These are phyloP conservation scores for Pimephales promelas DNA, from an alignment of 2,113 vertebrate species.

Conservation along the genomic window DNA sequence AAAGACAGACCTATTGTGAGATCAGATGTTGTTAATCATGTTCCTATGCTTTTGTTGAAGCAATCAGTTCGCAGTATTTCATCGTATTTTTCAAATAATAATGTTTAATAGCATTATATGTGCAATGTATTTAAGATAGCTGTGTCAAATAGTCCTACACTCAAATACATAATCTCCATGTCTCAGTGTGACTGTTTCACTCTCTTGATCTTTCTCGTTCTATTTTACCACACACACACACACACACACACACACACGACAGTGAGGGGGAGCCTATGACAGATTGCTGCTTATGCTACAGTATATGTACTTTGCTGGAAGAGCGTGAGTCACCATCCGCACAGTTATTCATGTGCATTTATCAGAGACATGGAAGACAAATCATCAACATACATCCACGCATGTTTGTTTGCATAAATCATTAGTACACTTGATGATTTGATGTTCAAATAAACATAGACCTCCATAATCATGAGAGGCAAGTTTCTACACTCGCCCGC, in stretches of 20 bases:
- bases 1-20: too few species aligned
- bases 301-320: constrained; percentile 59
- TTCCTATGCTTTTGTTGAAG: too few species aligned
- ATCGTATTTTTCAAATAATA: too few species aligned
- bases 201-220: not conserved
- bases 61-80: too few species aligned
- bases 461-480: not conserved
- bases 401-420: constrained; percentile 23
- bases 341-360: constrained; percentile 31
- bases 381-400: constrained; percentile 24
- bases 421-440: not conserved
- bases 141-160: not conserved
- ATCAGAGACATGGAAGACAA: not conserved
- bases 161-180: not conserved
- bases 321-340: constrained; percentile 45
- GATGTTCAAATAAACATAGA: not conserved
- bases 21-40: too few species aligned
- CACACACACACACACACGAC: constrained; percentile 12
- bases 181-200: not conserved
- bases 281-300: constrained; percentile 63
- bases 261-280: constrained; percentile 53
- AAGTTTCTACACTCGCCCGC: not conserved
- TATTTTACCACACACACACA: not conserved
- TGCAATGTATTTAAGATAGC: not conserved
- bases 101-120: too few species aligned